These are phyloP conservation scores for Alitta virens DNA, from an alignment of 2,888 invertebrate genomes.

Conservation along the genomic window DNA sequence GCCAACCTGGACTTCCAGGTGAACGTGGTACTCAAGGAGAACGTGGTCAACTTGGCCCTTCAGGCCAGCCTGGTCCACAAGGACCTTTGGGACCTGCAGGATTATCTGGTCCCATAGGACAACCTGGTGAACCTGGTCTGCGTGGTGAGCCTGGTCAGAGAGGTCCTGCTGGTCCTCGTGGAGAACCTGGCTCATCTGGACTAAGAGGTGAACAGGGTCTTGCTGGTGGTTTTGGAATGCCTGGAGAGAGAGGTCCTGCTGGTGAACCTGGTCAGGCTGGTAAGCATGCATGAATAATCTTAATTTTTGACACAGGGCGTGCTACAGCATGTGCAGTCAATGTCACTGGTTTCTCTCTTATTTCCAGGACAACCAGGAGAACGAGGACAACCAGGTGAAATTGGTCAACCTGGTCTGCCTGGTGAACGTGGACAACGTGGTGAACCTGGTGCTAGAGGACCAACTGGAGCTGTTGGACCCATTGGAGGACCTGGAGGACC, in stretches of 20 bases:
- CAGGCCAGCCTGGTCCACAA: slow-evolving; percentile 19
- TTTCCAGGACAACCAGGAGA: slow-evolving; percentile 11
- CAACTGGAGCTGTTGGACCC: slow-evolving; percentile 24
- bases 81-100: slow-evolving; percentile 21
- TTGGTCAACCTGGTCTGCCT: slow-evolving; percentile 17
- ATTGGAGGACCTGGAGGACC: slow-evolving; percentile 13
- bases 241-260: slow-evolving; percentile 12
- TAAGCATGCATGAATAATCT: no score
- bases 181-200: slow-evolving; percentile 19
- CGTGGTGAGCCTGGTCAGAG: slow-evolving; percentile 1
- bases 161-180: slow-evolving; percentile 11
- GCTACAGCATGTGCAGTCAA: no score
- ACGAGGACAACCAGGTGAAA: slow-evolving; percentile 21
- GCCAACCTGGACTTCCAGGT: slow-evolving; percentile 18
- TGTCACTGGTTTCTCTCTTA: no score
- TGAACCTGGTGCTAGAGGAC: slow-evolving; percentile 21
- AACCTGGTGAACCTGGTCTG: slow-evolving; percentile 17
- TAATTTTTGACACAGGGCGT: no score
- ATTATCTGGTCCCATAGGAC: slow-evolving; percentile 9
- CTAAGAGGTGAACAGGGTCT: slow-evolving; percentile 16
- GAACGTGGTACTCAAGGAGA: slow-evolving; percentile 5
- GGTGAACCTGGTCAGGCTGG: slow-evolving; percentile 12
- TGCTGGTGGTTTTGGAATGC: slow-evolving; percentile 4
- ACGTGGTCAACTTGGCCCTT: neutral
- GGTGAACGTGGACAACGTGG: slow-evolving; percentile 16